Base-by-base conservation (phyloP, 2,888 invertebrate genomes). In the Steinernema carpocapsae region DNA sequence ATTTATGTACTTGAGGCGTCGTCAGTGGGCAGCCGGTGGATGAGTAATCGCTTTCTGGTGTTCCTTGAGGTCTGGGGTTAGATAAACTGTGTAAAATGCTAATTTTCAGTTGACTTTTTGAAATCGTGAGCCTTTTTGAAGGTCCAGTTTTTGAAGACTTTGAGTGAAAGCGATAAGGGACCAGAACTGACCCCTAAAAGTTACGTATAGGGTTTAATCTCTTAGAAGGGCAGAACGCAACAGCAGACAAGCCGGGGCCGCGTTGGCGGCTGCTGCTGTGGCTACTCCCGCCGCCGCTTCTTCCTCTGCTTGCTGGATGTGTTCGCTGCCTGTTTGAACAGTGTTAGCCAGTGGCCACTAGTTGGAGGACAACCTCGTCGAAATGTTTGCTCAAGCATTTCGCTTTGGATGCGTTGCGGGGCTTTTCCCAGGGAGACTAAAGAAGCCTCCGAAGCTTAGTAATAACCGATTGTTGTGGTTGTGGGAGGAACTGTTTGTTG, bases 401-500 rank as follows among this genome's bases (percentile, higher is more conserved):
- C 64, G 64, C 64, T 64, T 37, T 7, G 17, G 64, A 29, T 22
- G 52, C 24, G 64, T n/a, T 26, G 10, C 24, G 2, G n/a, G n/a
- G 56, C 56, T 56, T 12, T 26, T 56, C 32, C 26, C 37, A 37
- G 37, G 37, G 37, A 37, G 37, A 37, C 37, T 37, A 37, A 37
- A 3, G 37, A 10, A 37, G 37, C 3, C 37, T 37, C 10, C 10
- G 37, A 37, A 37, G 37, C 4, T 1, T 2, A 26, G 64, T 29
- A 24, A 64, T 64, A 26, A 26, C 64, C 64, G 26, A 52, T 52
- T 52, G 52, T 52, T 64, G 64, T n/a, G n/a, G n/a, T n/a, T n/a
- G n/a, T n/a, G n/a, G n/a, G n/a, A n/a, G n/a, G n/a, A 64, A 64
- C 29, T 64, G 64, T 64, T 64, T 64, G 64, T 64, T 64, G 64